Evolutionary conservation across 1,140 invertebrate genomes (phyloP).

Genomic region (Drosophila erecta): DNA sequence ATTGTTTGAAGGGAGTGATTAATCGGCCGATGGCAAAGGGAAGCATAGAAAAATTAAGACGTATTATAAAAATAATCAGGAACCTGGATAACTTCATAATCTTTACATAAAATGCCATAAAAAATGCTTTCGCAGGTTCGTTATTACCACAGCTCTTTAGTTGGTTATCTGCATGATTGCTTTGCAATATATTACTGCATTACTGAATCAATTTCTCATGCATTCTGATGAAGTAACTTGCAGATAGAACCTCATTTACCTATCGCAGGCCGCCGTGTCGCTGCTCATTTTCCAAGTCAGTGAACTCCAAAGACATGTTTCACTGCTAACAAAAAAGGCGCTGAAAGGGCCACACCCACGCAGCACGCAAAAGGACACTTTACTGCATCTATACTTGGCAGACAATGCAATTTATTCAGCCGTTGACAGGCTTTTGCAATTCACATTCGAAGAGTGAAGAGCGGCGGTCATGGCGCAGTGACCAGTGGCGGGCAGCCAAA

Average conservation of each 20-base stretch:
- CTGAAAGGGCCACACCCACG: slow-evolving; percentile 36
- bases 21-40: not conserved
- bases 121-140: too few relatives aligned
- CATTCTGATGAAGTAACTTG: slow-evolving; percentile 25
- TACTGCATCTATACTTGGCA: slow-evolving; percentile 31
- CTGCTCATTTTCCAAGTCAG: slow-evolving; percentile 58
- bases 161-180: slow-evolving; percentile 25
- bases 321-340: not conserved
- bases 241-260: slow-evolving; percentile 9
- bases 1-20: not conserved
- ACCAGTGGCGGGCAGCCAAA: slow-evolving; percentile 35
- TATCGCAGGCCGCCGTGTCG: slow-evolving; percentile 12
- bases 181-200: slow-evolving; percentile 8
- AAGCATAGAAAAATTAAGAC: not conserved
- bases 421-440: slow-evolving; percentile 66
- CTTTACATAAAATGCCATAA: too few relatives aligned
- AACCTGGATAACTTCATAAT: too few relatives aligned
- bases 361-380: slow-evolving; percentile 36
- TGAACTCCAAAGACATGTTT: slow-evolving; percentile 48
- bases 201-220: slow-evolving; percentile 15
- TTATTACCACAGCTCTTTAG: not conserved
- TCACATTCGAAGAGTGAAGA: slow-evolving; percentile 16
- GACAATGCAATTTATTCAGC: slow-evolving; percentile 66
- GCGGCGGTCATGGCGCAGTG: slow-evolving; percentile 46
- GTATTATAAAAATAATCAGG: not conserved